A percentile compares a stretch with the other conserved stretches of the same genome.
phyloP scores from a whole-genome alignment of 2,113 vertebrate genomes.

The Sebastes fasciatus region DNA sequence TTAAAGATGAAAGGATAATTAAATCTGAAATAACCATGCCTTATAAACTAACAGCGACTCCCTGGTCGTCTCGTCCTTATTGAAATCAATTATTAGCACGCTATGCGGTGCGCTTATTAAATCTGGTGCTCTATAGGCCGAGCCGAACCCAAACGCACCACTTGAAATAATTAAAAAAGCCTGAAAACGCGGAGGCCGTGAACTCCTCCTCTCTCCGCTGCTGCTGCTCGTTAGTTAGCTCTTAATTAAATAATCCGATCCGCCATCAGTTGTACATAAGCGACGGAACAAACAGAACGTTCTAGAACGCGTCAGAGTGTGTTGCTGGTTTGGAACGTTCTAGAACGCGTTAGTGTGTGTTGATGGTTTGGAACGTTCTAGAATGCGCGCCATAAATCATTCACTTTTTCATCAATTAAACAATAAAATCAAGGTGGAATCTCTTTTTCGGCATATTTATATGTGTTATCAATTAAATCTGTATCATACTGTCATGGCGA shows the following conservation, averaged over 20 bases:
- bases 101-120: slow-evolving; percentile 55
- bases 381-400: background rate
- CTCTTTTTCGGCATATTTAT: background rate
- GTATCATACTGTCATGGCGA: background rate
- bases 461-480: too few species aligned
- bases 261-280: slow-evolving; percentile 36
- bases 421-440: background rate
- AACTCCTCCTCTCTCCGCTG: slow-evolving; percentile 49
- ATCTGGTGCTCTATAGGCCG: slow-evolving; percentile 50
- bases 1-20: slow-evolving; percentile 34
- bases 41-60: slow-evolving; percentile 21
- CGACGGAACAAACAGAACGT: slow-evolving; percentile 25
- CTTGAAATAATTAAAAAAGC: slow-evolving; percentile 72
- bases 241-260: slow-evolving; percentile 74
- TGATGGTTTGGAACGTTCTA: background rate
- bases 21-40: slow-evolving; percentile 20
- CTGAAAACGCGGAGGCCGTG: slow-evolving; percentile 64
- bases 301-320: background rate
- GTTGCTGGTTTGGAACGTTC: background rate
- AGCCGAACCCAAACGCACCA: slow-evolving; percentile 52
- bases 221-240: slow-evolving; percentile 69
- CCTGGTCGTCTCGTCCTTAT: slow-evolving; percentile 35
- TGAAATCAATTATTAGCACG: slow-evolving; percentile 69
- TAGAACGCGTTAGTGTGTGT: background rate
- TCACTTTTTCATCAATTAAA: background rate